A percentile compares a stretch with the other conserved stretches of the same genome.
Evolutionary conservation across 2,797 vertebrate genomes (phyloP).

Genomic region (Pangasius macronema): DNA sequence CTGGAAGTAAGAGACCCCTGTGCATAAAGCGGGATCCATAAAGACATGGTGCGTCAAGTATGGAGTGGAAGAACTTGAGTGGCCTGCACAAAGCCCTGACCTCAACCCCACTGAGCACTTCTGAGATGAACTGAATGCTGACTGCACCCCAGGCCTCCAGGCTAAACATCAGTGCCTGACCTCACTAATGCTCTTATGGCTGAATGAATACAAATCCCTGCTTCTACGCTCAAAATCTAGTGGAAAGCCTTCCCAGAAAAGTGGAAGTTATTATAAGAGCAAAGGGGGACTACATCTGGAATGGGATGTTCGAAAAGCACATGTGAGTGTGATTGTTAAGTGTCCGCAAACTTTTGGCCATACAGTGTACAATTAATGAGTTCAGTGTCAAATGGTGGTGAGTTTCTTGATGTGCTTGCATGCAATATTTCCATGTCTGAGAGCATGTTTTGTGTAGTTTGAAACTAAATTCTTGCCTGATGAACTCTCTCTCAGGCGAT

Average conservation of each 20-base stretch:
- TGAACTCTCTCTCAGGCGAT: not conserved
- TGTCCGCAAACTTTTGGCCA: not conserved
- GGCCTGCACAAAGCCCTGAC: too few relatives aligned
- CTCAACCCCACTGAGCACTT: too few relatives aligned
- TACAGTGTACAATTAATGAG: not conserved
- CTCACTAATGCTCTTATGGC: too few relatives aligned
- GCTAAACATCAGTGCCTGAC: too few relatives aligned
- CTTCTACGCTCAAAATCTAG: too few relatives aligned
- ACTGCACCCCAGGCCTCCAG: too few relatives aligned
- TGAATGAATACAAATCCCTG: too few relatives aligned
- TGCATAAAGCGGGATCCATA: too few relatives aligned
- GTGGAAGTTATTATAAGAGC: not conserved
- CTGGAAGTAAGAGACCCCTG: too few relatives aligned
- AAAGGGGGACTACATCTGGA: not conserved
- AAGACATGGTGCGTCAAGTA: too few relatives aligned
- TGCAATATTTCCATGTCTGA: not conserved
- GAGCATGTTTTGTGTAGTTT: constrained; percentile 8
- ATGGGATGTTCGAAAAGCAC: not conserved
- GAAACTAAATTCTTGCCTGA: constrained; percentile 6
- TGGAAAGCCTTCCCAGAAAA: not conserved
- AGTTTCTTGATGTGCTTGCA: not conserved
- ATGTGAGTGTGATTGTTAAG: not conserved
- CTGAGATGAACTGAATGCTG: too few relatives aligned
- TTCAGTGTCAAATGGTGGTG: not conserved
- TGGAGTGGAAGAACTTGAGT: too few relatives aligned